Percentiles rank a stretch among this genome's conserved stretches.
Conservation (phyloP, 2,113 vertebrate species). For the Macaca nemestrina region DNA sequence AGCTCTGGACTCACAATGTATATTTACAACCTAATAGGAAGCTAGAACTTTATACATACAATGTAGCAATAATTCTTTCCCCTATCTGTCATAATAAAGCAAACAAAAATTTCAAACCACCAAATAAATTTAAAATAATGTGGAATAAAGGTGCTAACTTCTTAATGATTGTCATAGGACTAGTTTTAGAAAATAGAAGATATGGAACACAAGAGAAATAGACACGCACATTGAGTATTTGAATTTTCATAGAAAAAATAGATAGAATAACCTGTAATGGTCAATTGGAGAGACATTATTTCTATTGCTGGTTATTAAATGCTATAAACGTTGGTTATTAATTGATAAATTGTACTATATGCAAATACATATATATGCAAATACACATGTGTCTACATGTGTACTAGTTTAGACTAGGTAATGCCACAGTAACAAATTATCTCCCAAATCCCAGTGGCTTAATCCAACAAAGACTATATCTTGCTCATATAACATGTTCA, state of each 20-base stretch:
- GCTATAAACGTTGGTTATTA: background rate
- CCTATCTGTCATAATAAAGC: background rate
- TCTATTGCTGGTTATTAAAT: slow-evolving; percentile 1
- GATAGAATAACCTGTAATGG: background rate
- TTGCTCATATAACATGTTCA: background rate
- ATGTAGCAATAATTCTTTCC: background rate
- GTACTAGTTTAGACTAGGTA: background rate
- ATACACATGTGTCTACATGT: background rate
- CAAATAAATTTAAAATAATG: background rate
- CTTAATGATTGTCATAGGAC: background rate
- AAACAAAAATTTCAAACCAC: background rate
- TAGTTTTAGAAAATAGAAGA: background rate
- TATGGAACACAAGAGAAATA: background rate
- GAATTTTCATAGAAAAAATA: background rate
- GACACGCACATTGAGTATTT: background rate
- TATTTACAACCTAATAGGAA: background rate
- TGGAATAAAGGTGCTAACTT: background rate
- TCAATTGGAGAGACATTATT: background rate
- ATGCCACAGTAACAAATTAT: background rate
- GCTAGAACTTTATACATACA: background rate
- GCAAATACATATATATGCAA: background rate
- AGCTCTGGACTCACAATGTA: background rate
- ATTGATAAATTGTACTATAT: background rate
- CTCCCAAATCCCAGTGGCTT: background rate
- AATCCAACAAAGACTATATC: background rate